phyloP scores from a whole-genome alignment of 37 sponge, comb jelly and placozoan genomes.

The Theonella swinhoei region DNA sequence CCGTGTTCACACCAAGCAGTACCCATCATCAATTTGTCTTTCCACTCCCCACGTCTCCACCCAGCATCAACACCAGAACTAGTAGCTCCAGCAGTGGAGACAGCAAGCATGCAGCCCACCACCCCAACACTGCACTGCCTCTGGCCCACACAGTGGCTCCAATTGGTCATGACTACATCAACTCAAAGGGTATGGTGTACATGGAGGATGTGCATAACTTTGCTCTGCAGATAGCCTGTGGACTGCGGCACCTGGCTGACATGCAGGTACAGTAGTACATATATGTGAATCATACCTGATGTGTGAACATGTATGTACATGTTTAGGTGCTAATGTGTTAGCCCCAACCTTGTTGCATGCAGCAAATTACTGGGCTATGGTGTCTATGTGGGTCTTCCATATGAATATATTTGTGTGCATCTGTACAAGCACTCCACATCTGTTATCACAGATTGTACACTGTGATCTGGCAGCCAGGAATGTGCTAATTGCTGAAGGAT shows the following conservation, averaged over 20 bases:
- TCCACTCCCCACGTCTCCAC: background rate
- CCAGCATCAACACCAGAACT: background rate
- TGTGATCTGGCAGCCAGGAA: slow-evolving; percentile 82
- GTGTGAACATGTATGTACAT: background rate
- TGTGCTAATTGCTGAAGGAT: slow-evolving; percentile 68
- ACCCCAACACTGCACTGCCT: background rate
- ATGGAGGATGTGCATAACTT: slow-evolving; percentile 76
- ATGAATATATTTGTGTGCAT: too few relatives aligned
- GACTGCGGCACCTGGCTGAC: slow-evolving; percentile 57
- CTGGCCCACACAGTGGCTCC: slow-evolving; percentile 31
- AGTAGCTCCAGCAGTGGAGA: background rate
- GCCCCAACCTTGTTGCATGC: too few relatives aligned
- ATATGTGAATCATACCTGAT: too few relatives aligned
- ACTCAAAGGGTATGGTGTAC: slow-evolving; percentile 27
- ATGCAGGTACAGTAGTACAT: slow-evolving; percentile 30
- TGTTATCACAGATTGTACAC: slow-evolving; percentile 62
- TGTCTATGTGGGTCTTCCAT: too few relatives aligned
- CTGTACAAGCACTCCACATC: too few relatives aligned
- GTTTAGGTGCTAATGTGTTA: background rate
- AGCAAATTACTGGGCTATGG: too few relatives aligned
- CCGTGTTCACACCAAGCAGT: background rate
- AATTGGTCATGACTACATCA: slow-evolving; percentile 56
- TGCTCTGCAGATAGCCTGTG: slow-evolving; percentile 78
- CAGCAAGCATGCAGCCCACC: background rate
- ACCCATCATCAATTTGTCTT: background rate